Evolutionary conservation across 2,797 vertebrate species (phyloP).

Genomic region (Platyrinchus mystaceus): DNA sequence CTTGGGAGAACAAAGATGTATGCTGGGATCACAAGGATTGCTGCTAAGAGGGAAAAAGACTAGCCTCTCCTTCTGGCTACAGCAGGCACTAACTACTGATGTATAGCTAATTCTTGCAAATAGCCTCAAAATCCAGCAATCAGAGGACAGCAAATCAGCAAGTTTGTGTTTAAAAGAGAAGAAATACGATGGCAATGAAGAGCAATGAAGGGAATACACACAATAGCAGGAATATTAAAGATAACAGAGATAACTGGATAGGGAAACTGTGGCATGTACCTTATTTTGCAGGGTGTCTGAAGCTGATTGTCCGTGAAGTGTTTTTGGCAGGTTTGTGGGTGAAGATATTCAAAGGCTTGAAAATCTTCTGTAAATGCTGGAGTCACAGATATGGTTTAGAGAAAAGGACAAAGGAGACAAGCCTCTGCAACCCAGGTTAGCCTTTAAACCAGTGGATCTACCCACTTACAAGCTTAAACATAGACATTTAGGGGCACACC

Average conservation of each 20-base stretch:
- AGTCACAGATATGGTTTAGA: background rate
- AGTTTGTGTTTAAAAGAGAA: background rate
- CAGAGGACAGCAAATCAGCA: background rate
- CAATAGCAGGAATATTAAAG: background rate
- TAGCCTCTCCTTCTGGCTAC: background rate
- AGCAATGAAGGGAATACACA: background rate
- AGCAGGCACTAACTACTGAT: background rate
- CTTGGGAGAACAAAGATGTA: background rate
- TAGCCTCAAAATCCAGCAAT: background rate
- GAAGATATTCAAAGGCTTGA: background rate
- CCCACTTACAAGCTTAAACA: background rate
- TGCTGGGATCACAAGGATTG: background rate
- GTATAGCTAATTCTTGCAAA: background rate
- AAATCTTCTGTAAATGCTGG: background rate
- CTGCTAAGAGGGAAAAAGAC: background rate
- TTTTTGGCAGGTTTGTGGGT: background rate
- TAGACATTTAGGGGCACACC: background rate
- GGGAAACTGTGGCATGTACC: rapidly evolving
- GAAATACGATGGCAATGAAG: background rate
- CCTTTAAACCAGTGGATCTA: background rate
- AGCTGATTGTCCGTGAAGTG: background rate
- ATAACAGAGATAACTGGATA: background rate
- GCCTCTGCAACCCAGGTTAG: background rate
- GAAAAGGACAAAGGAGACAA: background rate
- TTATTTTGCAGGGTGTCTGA: background rate